Evolutionary conservation across 2,888 invertebrate genomes (phyloP).

Genomic region (Atherix ibis): DNA sequence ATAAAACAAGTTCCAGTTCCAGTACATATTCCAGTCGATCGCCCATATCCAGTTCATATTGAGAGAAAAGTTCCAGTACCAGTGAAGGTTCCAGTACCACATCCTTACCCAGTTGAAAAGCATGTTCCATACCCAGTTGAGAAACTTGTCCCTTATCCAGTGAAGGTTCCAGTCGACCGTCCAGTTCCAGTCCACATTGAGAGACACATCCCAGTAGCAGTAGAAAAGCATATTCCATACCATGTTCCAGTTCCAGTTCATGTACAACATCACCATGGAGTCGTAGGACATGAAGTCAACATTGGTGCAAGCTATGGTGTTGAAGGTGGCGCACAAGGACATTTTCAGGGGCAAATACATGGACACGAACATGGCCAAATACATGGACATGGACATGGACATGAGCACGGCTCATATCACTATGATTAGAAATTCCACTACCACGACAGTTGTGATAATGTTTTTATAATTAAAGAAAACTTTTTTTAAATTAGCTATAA

Average conservation of each 20-base stretch:
- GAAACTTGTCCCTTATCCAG: slow-evolving; percentile 46
- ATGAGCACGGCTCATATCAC: no score
- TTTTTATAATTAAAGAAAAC: not conserved
- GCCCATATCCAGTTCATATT: slow-evolving; percentile 44
- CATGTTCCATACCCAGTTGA: slow-evolving; percentile 50
- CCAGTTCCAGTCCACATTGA: slow-evolving; percentile 44
- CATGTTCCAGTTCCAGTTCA: slow-evolving; percentile 36
- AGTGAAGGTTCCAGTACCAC: slow-evolving; percentile 55
- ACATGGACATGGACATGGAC: no score
- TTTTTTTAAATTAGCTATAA: no score
- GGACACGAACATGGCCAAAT: no score
- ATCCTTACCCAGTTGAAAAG: slow-evolving; percentile 47
- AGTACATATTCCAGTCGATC: slow-evolving; percentile 40
- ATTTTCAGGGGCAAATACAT: slow-evolving; percentile 17
- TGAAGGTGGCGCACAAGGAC: slow-evolving; percentile 17
- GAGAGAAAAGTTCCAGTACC: slow-evolving; percentile 49
- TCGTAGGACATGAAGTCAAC: slow-evolving; percentile 13
- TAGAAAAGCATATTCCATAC: slow-evolving; percentile 48
- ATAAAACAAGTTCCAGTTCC: slow-evolving; percentile 43
- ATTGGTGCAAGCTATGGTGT: slow-evolving; percentile 17
- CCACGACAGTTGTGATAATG: no score
- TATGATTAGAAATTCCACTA: no score
- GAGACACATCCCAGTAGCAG: slow-evolving; percentile 45
- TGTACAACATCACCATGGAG: slow-evolving; percentile 19
- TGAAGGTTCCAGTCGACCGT: slow-evolving; percentile 44